Base-by-base conservation (phyloP, 1,140 invertebrate species). In the Drosophila mayri region DNA sequence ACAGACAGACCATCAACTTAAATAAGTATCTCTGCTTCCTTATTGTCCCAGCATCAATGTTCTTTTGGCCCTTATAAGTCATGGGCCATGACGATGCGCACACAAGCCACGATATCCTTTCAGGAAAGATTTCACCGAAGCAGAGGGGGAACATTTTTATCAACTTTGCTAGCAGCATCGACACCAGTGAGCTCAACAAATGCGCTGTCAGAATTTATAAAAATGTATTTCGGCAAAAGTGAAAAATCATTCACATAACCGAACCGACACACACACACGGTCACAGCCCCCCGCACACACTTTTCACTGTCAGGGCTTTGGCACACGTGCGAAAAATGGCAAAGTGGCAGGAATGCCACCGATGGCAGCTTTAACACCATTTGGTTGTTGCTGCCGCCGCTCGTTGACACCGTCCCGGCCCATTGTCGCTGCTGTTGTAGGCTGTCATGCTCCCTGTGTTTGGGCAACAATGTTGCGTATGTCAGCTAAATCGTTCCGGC, bases 401-500 rank as follows among this genome's bases (percentile, higher is more conserved):
- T 35, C 32, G 35, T 25, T 62, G 64, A 49, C 65, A 30, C 60
- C 63, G 58, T 44, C 55, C 43, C 76, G 73, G 52, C 64, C 64
- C 64, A 49, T 72, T 66, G 52, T 66, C 76, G 63, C 62, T 50
- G 40, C 25, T 38, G 58, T 58, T 84, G 73, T 60, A 68, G 58
- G 58, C 76, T 88, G 85, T 88, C 84, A 84, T 77, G 84, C 76
- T 83, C 18, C 52, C 16, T 25, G 52, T 55, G 67, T 87, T 87
- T 84, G 80, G 84, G 80, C 84, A 88, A 84, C 84, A 87, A 81
- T 88, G 84, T 88, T 88, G 79, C 64, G 67, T 77, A 63, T 78
- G 67, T 80, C 63, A 67, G 37, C 72, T 50, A 63, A 76, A 65
- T 88, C 76, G 72, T 68, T 87, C 44, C 59, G 79, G 28, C 75